Percentiles rank a stretch among this genome's conserved stretches.
These are phyloP conservation scores for Zalophus californianus DNA, from an alignment of 2,797 vertebrate species.

Conservation along the genomic window DNA sequence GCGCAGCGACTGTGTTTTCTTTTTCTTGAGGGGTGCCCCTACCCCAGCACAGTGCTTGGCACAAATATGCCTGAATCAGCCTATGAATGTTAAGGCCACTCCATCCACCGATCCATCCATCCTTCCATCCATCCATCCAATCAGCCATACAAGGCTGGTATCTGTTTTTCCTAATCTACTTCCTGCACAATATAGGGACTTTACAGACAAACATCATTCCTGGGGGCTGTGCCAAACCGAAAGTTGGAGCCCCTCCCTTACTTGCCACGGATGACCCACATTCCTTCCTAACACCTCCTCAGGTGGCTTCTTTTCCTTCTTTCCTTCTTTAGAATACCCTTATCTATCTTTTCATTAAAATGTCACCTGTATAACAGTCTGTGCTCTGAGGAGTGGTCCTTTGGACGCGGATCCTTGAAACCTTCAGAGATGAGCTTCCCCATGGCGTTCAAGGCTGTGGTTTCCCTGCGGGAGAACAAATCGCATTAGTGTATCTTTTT, in stretches of 20 bases:
- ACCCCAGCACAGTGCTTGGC: neutral
- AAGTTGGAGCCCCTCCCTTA: neutral
- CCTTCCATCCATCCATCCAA: neutral
- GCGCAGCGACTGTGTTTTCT: neutral
- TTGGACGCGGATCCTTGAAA: neutral
- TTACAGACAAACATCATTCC: neutral
- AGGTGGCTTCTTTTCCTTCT: neutral
- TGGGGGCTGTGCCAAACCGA: neutral
- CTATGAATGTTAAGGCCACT: neutral
- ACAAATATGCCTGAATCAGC: neutral
- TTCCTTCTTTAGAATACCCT: neutral
- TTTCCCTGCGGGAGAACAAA: neutral
- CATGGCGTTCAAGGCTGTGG: neutral
- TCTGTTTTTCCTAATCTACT: neutral
- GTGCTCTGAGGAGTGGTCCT: neutral
- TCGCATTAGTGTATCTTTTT: neutral
- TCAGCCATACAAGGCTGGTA: neutral
- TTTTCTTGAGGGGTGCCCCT: neutral
- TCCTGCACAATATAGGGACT: neutral
- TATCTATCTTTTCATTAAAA: neutral
- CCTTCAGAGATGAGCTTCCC: neutral
- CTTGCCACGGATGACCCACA: neutral
- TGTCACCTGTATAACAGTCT: neutral
- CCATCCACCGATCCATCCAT: neutral
- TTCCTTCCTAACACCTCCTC: neutral